Conservation (phyloP, 2,113 vertebrate species). For the Piaya cayana region DNA sequence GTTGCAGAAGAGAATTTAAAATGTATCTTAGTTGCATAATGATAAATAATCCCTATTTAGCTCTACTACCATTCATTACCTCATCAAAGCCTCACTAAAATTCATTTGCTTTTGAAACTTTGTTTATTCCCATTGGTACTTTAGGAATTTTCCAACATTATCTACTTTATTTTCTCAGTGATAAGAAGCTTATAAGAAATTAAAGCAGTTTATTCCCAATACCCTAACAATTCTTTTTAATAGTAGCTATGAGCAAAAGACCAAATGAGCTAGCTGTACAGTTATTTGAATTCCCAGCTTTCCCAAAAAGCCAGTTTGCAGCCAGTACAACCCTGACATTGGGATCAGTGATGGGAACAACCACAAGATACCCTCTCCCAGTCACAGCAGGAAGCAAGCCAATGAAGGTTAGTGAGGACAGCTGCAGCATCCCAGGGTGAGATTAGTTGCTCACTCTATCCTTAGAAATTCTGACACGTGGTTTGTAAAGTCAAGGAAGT, state of each 20-base stretch:
- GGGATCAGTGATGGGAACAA: too few relatives aligned
- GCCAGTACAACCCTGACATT: neutral
- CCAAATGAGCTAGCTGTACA: neutral
- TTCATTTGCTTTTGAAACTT: neutral
- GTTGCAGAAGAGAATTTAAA: neutral
- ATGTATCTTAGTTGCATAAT: neutral
- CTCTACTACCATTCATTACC: neutral
- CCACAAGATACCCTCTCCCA: neutral
- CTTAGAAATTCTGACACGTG: neutral
- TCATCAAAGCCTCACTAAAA: neutral
- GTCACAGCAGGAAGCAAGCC: neutral
- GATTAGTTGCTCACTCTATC: neutral
- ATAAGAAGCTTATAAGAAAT: neutral
- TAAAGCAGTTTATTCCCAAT: neutral
- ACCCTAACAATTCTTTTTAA: neutral
- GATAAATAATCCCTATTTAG: neutral
- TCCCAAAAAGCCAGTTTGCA: neutral
- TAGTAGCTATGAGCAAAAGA: neutral
- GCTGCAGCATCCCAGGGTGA: neutral
- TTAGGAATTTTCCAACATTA: neutral
- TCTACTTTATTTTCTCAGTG: neutral
- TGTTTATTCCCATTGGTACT: neutral
- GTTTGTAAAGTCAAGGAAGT: neutral
- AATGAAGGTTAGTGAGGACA: rapidly evolving
- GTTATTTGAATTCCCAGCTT: neutral